A percentile compares a stretch with the other conserved stretches of the same genome.
Conservation (phyloP, 2,797 vertebrate genomes). For the Australoheros facetus region DNA sequence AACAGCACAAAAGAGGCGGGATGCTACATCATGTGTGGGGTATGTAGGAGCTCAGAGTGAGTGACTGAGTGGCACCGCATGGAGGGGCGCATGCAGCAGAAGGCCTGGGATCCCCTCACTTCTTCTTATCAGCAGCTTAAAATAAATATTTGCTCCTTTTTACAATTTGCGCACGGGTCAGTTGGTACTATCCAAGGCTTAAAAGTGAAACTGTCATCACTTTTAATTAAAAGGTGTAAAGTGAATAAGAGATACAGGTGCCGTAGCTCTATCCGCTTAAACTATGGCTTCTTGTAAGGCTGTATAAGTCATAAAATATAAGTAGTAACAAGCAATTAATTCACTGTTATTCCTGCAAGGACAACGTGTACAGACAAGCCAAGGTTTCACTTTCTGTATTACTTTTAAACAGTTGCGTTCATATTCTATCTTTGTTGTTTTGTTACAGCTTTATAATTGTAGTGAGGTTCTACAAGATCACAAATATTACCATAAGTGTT, state of each 20-base stretch:
- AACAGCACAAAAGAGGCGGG: neutral
- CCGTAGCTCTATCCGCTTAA: neutral
- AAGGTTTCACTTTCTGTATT: slow-evolving; percentile 66
- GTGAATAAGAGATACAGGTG: neutral
- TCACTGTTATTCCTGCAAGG: neutral
- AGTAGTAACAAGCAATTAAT: neutral
- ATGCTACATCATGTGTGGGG: slow-evolving; percentile 18
- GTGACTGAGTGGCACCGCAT: slow-evolving; percentile 15
- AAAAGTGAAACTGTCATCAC: neutral
- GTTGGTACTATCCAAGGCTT: neutral
- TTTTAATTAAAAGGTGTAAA: neutral
- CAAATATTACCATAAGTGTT: neutral
- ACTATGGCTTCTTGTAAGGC: neutral
- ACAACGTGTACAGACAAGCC: neutral
- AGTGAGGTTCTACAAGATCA: neutral
- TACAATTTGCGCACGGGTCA: neutral
- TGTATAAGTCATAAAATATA: neutral
- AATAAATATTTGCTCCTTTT: slow-evolving; percentile 36
- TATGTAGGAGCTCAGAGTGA: slow-evolving; percentile 23
- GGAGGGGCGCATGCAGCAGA: slow-evolving; percentile 4
- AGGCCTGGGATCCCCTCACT: slow-evolving; percentile 38
- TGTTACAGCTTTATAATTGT: neutral
- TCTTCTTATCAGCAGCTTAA: slow-evolving; percentile 30
- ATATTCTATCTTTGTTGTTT: neutral
- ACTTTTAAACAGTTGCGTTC: neutral